A percentile compares a stretch with the other conserved stretches of the same genome.
Conservation (phyloP, 2,888 invertebrate species). For the Harpagoxenus sublaevis region DNA sequence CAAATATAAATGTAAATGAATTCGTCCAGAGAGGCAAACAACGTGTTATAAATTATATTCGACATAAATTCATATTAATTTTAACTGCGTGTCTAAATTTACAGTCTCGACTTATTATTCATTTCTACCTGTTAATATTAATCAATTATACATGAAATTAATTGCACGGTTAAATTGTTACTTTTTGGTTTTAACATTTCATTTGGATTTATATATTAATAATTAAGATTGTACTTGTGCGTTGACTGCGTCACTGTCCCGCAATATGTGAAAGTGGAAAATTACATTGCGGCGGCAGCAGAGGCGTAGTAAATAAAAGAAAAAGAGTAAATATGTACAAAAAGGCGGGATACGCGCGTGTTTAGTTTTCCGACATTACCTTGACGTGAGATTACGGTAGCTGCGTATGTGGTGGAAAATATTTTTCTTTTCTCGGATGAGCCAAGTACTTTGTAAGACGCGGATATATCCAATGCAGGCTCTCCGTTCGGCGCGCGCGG, state of each 20-base stretch:
- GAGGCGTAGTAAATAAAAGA: not conserved
- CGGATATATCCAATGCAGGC: constrained; percentile 35
- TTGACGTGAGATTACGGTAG: constrained; percentile 16
- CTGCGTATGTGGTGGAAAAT: constrained; percentile 35
- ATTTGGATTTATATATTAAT: not conserved
- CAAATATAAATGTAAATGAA: constrained; percentile 27
- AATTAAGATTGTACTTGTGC: not conserved
- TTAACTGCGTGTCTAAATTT: constrained; percentile 25
- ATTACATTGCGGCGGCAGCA: not conserved
- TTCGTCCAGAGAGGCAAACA: constrained; percentile 5
- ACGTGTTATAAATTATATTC: constrained; percentile 33
- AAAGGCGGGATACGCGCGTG: not conserved
- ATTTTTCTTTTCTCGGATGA: constrained; percentile 48
- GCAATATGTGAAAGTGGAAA: not conserved
- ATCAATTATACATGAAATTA: constrained; percentile 22
- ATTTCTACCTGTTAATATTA: constrained; percentile 44
- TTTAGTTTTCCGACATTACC: constrained; percentile 29
- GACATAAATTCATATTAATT: constrained; percentile 37
- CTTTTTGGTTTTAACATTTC: not conserved
- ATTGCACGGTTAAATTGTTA: constrained; percentile 5
- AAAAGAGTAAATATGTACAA: not conserved
- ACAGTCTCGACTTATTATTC: constrained; percentile 31
- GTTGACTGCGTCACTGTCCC: not conserved
- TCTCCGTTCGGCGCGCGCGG: constrained; percentile 6
- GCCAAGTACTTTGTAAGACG: constrained; percentile 45